A percentile compares a stretch with the other conserved stretches of the same genome.
Evolutionary conservation across 2,797 vertebrate species (phyloP).

Genomic region (Macroramphosus scolopax): DNA sequence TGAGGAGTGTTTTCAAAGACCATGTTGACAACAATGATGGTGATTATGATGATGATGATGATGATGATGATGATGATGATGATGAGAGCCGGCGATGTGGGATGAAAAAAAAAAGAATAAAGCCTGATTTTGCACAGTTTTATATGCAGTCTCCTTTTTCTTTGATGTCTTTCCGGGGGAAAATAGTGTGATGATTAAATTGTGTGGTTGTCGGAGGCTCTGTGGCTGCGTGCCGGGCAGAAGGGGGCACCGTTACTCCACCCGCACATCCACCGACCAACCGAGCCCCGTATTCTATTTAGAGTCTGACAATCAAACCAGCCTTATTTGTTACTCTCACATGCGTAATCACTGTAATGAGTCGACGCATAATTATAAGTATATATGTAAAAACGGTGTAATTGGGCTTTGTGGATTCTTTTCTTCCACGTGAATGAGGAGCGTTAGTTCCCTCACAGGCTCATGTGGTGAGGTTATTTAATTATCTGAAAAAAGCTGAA

Average conservation of each 20-base stretch:
- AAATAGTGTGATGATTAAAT: constrained; percentile 12
- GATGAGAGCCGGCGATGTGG: constrained; percentile 47
- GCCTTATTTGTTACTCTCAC: not conserved
- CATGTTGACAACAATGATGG: constrained; percentile 53
- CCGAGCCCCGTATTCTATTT: no score
- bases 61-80: constrained; percentile 57
- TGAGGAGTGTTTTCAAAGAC: constrained; percentile 56
- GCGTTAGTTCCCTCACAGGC: not conserved
- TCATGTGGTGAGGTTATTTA: constrained; percentile 2
- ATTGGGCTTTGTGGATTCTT: not conserved
- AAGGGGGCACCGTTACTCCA: constrained; percentile 64
- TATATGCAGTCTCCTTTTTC: constrained; percentile 56
- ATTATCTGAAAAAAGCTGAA: constrained; percentile 19
- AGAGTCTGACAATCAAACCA: no score
- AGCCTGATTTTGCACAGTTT: constrained; percentile 83
- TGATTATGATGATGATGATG: constrained; percentile 52
- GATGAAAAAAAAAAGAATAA: constrained; percentile 72
- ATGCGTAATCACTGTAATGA: constrained; percentile 1
- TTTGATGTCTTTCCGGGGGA: constrained; percentile 31
- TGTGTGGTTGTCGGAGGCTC: no score
- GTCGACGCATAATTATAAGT: not conserved
- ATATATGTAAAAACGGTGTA: not conserved
- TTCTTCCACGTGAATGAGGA: not conserved
- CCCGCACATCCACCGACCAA: not conserved
- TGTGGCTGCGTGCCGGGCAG: constrained; percentile 32